These are phyloP conservation scores for Autographa pulchrina DNA, from an alignment of 2,888 invertebrate genomes.

Conservation along the genomic window DNA sequence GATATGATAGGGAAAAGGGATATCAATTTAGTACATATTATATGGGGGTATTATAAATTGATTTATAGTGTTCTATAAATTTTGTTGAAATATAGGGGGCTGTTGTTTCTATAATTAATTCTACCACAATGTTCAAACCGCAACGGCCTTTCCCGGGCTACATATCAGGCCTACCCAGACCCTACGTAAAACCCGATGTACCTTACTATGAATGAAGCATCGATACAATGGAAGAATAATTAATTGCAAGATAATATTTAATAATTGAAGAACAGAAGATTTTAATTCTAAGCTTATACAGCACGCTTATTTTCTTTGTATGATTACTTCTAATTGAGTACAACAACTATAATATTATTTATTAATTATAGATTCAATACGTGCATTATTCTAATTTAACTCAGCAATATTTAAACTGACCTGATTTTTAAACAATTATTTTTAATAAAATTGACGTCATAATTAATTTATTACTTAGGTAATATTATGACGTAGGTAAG, in stretches of 20 bases:
- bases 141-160: not conserved
- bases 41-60: conserved; percentile 11
- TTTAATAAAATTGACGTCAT: too few species aligned
- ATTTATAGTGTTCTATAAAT: conserved; percentile 11
- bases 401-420: too few species aligned
- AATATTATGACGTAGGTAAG: too few species aligned
- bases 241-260: not conserved
- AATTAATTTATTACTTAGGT: too few species aligned
- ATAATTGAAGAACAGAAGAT: not conserved
- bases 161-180: not conserved
- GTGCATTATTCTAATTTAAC: too few species aligned
- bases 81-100: not conserved
- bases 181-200: not conserved
- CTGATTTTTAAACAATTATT: too few species aligned
- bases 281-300: too few species aligned
- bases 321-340: too few species aligned
- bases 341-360: too few species aligned
- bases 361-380: too few species aligned
- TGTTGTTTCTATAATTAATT: conserved; percentile 8
- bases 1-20: conserved; percentile 10
- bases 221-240: conserved; percentile 1
- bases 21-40: conserved; percentile 35
- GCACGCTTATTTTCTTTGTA: too few species aligned
- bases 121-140: not conserved
- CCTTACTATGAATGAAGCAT: conserved; percentile 5